Percentiles rank a stretch among this genome's conserved stretches.
Evolutionary conservation across 1,140 invertebrate species (phyloP).

Genomic region (Drosophila micromelanica): DNA sequence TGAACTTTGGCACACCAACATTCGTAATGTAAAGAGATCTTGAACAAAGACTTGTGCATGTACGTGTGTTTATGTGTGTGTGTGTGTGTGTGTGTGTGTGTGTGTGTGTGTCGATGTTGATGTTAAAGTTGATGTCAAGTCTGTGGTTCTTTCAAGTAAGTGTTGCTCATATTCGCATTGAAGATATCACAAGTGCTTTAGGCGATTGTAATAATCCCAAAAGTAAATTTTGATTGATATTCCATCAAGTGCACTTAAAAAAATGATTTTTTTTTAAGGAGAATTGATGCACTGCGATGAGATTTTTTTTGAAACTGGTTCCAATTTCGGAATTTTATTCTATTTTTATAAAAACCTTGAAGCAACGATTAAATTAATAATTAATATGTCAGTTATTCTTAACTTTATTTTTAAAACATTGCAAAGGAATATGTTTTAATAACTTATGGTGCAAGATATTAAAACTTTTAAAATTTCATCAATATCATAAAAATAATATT

Average conservation of each 20-base stretch:
- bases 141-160: conserved; percentile 4
- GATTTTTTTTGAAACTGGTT: background rate
- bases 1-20: conserved; percentile 44
- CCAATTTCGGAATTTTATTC: too few species aligned
- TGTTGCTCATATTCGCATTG: background rate
- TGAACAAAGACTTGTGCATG: conserved; percentile 13
- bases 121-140: conserved; percentile 30
- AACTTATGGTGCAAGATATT: too few species aligned
- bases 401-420: too few species aligned
- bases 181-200: conserved; percentile 11
- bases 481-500: too few species aligned
- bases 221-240: conserved; percentile 28
- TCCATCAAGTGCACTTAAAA: conserved; percentile 10
- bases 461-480: too few species aligned
- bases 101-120: background rate
- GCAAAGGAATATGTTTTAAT: too few species aligned
- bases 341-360: too few species aligned
- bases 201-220: conserved; percentile 16
- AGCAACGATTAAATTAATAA: too few species aligned
- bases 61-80: background rate
- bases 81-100: background rate
- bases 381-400: too few species aligned
- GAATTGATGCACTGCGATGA: background rate
- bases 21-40: conserved; percentile 18
- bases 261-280: background rate